phyloP scores from a whole-genome alignment of 2,113 vertebrate genomes.

The Dicrurus megarhynchus region DNA sequence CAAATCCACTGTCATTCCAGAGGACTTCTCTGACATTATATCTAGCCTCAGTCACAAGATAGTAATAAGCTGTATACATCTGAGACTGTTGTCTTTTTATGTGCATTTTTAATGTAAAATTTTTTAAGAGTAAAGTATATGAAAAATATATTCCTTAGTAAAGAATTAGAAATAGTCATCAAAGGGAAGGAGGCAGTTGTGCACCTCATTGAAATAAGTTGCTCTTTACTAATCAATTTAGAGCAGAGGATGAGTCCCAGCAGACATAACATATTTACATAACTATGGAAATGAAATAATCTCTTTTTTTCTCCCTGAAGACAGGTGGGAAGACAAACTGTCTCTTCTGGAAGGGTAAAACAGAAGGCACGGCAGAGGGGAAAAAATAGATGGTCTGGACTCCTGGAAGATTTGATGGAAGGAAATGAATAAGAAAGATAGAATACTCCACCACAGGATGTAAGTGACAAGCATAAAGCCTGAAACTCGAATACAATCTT shows the following conservation, averaged over 20 bases:
- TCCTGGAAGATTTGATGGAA: neutral
- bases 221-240: neutral
- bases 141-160: neutral
- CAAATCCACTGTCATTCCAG: neutral
- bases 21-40: neutral
- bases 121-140: neutral
- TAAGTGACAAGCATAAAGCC: neutral
- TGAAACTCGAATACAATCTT: neutral
- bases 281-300: neutral
- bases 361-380: neutral
- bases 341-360: neutral
- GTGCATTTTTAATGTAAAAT: neutral
- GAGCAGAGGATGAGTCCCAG: neutral
- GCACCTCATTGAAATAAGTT: neutral
- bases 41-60: neutral
- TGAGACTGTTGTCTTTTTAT: neutral
- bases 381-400: neutral
- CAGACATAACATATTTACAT: neutral
- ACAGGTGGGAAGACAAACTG: neutral
- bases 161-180: neutral
- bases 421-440: neutral
- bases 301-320: neutral
- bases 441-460: neutral
- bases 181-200: neutral
- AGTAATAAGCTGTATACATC: neutral